phyloP scores from a whole-genome alignment of 2,888 invertebrate species.

The Chaitophorus viminalis region DNA sequence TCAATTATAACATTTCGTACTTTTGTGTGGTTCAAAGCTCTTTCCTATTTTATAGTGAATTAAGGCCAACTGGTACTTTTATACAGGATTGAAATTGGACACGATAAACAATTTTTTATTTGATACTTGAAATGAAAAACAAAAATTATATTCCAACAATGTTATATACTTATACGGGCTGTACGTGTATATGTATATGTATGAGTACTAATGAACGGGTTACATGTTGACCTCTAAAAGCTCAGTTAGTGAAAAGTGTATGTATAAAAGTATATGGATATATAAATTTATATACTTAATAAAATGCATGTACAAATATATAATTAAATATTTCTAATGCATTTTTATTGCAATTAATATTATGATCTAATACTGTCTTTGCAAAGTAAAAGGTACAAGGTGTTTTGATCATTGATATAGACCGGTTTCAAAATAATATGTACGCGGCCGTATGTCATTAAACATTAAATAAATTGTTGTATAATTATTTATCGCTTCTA shows the following conservation, averaged over 20 bases:
- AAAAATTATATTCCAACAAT: not conserved
- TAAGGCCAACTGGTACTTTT: not conserved
- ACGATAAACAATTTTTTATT: not conserved
- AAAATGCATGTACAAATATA: not conserved
- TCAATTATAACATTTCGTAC: conserved; percentile 3
- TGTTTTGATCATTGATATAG: conserved; percentile 36
- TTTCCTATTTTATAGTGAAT: not conserved
- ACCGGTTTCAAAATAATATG: conserved; percentile 51
- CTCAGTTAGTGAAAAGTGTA: not conserved
- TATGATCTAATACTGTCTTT: conserved; percentile 29
- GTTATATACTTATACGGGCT: not conserved
- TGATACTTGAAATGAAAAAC: not conserved
- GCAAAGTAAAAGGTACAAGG: conserved; percentile 54
- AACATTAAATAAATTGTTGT: conserved; percentile 14
- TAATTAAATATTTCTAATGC: conserved; percentile 34
- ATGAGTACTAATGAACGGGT: not conserved
- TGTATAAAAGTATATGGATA: not conserved
- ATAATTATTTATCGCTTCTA: conserved; percentile 32
- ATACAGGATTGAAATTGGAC: not conserved
- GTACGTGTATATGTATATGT: not conserved
- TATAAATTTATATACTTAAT: not conserved
- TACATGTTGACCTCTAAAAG: not conserved
- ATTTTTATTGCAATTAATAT: conserved; percentile 40
- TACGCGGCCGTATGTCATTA: not conserved
- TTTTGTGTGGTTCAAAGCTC: not conserved